These are phyloP conservation scores for Catocala sponsa DNA, from an alignment of 2,888 invertebrate species.

Conservation along the genomic window DNA sequence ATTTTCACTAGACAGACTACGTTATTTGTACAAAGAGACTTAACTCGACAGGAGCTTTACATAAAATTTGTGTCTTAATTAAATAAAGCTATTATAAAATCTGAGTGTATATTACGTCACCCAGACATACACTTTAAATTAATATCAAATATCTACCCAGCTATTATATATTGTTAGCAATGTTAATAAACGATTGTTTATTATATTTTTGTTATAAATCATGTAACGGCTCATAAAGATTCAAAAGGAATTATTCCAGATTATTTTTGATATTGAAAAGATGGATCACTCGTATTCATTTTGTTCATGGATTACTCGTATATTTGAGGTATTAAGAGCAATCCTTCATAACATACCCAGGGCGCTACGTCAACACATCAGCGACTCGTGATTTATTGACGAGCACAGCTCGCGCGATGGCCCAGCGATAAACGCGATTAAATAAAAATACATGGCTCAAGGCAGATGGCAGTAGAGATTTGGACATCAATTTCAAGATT, in stretches of 20 bases:
- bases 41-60: no score
- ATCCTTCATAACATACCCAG: slow-evolving; percentile 57
- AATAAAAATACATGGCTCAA: slow-evolving; percentile 78
- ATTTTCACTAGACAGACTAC: no score
- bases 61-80: no score
- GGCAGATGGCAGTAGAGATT: slow-evolving; percentile 79
- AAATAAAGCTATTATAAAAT: no score
- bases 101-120: no score
- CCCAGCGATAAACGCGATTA: slow-evolving; percentile 69
- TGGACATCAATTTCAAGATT: slow-evolving; percentile 80
- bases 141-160: no score
- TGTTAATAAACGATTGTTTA: not conserved
- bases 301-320: slow-evolving; percentile 42
- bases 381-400: slow-evolving; percentile 58
- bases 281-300: slow-evolving; percentile 33
- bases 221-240: not conserved
- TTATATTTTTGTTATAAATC: not conserved
- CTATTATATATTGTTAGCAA: no score
- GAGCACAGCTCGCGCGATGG: slow-evolving; percentile 62
- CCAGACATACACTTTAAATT: no score
- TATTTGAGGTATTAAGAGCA: slow-evolving; percentile 37
- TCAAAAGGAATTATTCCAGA: slow-evolving; percentile 7
- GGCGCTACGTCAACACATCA: slow-evolving; percentile 56
- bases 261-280: slow-evolving; percentile 17
- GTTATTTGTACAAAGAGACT: no score